A percentile compares a stretch with the other conserved stretches of the same genome.
Conservation (phyloP, 2,113 vertebrate genomes). For the Toxotes jaculatrix region DNA sequence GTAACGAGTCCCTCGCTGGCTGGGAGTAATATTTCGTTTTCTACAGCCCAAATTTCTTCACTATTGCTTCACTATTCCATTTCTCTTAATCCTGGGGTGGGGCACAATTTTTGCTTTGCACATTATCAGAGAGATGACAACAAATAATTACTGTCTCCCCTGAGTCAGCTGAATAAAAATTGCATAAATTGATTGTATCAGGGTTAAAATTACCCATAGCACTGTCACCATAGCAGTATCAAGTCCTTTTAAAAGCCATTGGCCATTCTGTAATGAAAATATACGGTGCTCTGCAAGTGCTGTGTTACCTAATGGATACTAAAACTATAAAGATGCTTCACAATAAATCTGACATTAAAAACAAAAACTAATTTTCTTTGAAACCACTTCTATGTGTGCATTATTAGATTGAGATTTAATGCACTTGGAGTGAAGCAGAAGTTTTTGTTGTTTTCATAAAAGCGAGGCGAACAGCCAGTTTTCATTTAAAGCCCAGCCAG, state of each 20-base stretch:
- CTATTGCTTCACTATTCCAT: neutral
- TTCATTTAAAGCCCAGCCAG: constrained; percentile 19
- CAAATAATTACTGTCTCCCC: neutral
- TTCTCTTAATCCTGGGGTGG: neutral
- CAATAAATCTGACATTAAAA: constrained; percentile 28
- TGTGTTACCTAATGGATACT: neutral
- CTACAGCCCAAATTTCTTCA: constrained; percentile 3
- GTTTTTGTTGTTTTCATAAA: neutral
- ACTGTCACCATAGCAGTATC: neutral
- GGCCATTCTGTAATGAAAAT: neutral
- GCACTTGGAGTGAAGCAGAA: neutral
- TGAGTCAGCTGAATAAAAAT: neutral
- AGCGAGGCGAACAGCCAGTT: neutral
- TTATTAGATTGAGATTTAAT: constrained; percentile 24
- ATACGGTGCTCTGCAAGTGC: neutral
- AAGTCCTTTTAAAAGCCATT: neutral
- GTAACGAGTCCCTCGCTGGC: constrained; percentile 24
- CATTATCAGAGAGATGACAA: neutral
- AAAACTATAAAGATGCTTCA: constrained; percentile 3
- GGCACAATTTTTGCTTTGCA: constrained; percentile 2
- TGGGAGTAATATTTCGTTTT: constrained; percentile 18
- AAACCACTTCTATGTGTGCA: neutral
- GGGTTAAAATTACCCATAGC: neutral
- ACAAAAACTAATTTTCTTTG: constrained; percentile 4
- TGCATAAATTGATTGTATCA: neutral